Evolutionary conservation across 2,888 invertebrate species (phyloP).

Genomic region (Chymomyza fuscimana): DNA sequence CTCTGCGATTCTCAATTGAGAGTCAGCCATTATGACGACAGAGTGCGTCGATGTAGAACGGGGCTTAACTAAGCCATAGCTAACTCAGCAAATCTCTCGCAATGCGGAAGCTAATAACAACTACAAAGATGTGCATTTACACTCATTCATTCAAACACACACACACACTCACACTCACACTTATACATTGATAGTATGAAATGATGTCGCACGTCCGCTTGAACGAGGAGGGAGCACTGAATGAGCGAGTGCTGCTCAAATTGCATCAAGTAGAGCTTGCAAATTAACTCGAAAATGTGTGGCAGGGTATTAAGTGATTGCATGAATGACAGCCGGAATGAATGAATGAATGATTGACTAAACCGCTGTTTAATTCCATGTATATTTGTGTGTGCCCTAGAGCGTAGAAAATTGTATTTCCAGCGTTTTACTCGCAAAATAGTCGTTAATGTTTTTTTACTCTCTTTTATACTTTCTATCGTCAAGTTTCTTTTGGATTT

Average conservation of each 20-base stretch:
- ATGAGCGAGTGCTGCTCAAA: constrained; percentile 28
- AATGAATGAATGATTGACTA: constrained; percentile 21
- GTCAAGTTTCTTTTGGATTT: constrained; percentile 33
- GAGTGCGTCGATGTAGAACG: not conserved
- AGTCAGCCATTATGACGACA: not conserved
- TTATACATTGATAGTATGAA: constrained; percentile 8
- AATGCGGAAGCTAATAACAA: constrained; percentile 8
- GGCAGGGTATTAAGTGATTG: constrained; percentile 55
- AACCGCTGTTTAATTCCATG: not conserved
- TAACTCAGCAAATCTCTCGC: not conserved
- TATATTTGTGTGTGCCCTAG: not conserved
- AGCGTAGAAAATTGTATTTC: not conserved
- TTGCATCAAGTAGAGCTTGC: constrained; percentile 35
- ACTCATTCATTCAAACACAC: constrained; percentile 4
- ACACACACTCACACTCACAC: constrained; percentile 10
- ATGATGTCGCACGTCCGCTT: constrained; percentile 44
- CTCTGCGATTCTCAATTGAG: not conserved
- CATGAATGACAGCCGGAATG: constrained; percentile 42
- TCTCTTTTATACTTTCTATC: constrained; percentile 40
- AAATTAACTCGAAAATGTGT: constrained; percentile 56
- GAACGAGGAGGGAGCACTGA: not conserved
- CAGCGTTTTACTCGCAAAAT: not conserved
- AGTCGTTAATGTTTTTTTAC: not conserved
- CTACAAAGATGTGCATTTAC: not conserved
- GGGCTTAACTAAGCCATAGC: not conserved